Evolutionary conservation across 2,113 vertebrate genomes (phyloP).

Genomic region (Andinoacara biseriatus): DNA sequence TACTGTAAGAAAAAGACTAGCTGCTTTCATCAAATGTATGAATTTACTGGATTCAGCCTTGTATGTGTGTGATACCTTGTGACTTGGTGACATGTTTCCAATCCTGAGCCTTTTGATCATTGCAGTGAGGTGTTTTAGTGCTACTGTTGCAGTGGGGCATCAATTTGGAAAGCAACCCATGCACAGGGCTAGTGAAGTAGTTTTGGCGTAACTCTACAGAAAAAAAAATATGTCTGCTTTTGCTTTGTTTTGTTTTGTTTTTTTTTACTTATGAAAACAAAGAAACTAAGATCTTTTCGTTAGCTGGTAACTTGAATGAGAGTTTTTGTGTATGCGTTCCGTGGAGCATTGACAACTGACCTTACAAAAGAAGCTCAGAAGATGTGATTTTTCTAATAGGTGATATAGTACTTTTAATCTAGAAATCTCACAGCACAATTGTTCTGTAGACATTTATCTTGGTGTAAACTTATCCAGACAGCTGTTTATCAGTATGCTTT

Average conservation of each 20-base stretch:
- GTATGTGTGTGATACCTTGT: constrained; percentile 69
- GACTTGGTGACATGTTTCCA: constrained; percentile 67
- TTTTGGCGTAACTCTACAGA: constrained; percentile 58
- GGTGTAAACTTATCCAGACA: constrained; percentile 75
- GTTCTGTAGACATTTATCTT: constrained; percentile 78
- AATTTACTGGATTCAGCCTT: constrained; percentile 54
- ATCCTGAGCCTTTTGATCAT: constrained; percentile 64
- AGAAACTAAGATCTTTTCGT: constrained; percentile 53
- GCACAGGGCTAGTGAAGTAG: constrained; percentile 64
- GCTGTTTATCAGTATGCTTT: constrained; percentile 75
- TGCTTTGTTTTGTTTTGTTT: neutral
- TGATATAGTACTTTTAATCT: constrained; percentile 69
- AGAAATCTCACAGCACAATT: constrained; percentile 74
- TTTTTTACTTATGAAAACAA: constrained; percentile 60
- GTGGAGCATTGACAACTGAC: constrained; percentile 50
- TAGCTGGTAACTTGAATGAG: constrained; percentile 54
- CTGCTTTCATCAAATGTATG: constrained; percentile 60
- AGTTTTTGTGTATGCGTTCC: constrained; percentile 57
- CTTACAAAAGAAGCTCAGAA: constrained; percentile 60
- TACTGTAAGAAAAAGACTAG: constrained; percentile 55
- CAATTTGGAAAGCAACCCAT: constrained; percentile 56
- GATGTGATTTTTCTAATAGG: constrained; percentile 54
- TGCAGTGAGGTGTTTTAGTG: constrained; percentile 71
- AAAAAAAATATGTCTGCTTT: constrained; percentile 58
- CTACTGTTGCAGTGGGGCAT: constrained; percentile 63